Evolutionary conservation across 2,113 vertebrate species (phyloP).

Genomic region (Microtus ochrogaster): DNA sequence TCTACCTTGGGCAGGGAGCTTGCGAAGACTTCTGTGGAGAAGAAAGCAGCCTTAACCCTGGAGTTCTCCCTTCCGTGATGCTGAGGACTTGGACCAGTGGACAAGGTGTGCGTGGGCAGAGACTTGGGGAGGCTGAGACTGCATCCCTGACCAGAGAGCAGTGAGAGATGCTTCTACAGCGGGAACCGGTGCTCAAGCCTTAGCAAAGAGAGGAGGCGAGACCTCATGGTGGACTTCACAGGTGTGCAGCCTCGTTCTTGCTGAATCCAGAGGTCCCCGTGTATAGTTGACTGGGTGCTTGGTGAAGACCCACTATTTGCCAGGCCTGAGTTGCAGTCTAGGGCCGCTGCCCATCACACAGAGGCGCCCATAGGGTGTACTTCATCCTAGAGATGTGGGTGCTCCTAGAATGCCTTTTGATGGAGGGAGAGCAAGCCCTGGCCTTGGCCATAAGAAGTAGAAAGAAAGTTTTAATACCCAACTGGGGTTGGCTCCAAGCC

Average conservation of each 20-base stretch:
- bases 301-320: not conserved
- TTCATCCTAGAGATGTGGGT: not conserved
- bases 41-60: no score
- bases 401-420: no score
- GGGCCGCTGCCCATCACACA: no score
- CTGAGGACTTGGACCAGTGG: not conserved
- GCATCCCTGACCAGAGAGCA: not conserved
- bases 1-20: accelerated
- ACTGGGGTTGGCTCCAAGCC: no score
- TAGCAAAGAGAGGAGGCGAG: accelerated
- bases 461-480: not conserved
- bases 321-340: not conserved
- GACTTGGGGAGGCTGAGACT: not conserved
- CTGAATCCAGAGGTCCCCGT: no score
- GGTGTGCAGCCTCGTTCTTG: not conserved
- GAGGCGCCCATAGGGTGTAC: not conserved
- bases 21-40: not conserved
- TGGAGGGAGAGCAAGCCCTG: not conserved
- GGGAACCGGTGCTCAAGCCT: accelerated
- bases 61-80: not conserved
- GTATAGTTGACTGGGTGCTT: not conserved
- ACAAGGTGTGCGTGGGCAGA: accelerated
- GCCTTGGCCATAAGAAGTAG: not conserved
- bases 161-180: accelerated
- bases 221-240: accelerated